Base-by-base conservation (phyloP, 2,888 invertebrate species). In the Phrixothrix hirtus region DNA sequence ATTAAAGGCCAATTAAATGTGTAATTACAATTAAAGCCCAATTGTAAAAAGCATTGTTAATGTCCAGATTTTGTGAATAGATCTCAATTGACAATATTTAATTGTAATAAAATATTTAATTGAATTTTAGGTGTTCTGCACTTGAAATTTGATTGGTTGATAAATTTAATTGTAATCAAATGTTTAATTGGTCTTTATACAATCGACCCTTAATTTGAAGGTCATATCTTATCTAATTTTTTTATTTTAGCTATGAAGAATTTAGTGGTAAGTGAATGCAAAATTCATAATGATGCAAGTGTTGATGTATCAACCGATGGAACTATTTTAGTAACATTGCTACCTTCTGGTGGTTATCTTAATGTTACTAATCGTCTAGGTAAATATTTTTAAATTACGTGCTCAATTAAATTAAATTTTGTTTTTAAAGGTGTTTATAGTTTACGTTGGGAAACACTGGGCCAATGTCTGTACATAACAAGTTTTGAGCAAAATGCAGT, bases 251-350 rank as follows among this genome's bases (percentile, higher is more conserved):
- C 81, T 59, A 78, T 83, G 42, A 84, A 85, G 65, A 92, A 92
- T 68, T 79, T 92, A 26, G 87, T 92, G 13, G 91, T 92, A 4
- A 80, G 81, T 21, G 84, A 88, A 63, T 92, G 92, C 73, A 87
- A 88, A 70, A 88, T 93, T 55, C 91, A 92, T 75, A 92, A 92
- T 70, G 92, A 92, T 69, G 91, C 90, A 16, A 90, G 89, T 70
- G 87, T 91, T 60, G 90, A 90, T 69, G 86, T 92, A 63, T 90
- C 91, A 7, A 83, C 83, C 52, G 89, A 92, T 71, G 91, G 91
- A 11, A 81, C 84, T 16, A 77, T 89, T 44, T 76, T 93, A 55
- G 91, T 89, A 4, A 87, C 90, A 1, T 78, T 92, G 55, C 77
- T 89, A 15, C 89, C 89, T 1, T 83, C 86, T 4, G 85, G 85